phyloP scores from a whole-genome alignment of 2,888 invertebrate genomes.

The Drosophila tripunctata region DNA sequence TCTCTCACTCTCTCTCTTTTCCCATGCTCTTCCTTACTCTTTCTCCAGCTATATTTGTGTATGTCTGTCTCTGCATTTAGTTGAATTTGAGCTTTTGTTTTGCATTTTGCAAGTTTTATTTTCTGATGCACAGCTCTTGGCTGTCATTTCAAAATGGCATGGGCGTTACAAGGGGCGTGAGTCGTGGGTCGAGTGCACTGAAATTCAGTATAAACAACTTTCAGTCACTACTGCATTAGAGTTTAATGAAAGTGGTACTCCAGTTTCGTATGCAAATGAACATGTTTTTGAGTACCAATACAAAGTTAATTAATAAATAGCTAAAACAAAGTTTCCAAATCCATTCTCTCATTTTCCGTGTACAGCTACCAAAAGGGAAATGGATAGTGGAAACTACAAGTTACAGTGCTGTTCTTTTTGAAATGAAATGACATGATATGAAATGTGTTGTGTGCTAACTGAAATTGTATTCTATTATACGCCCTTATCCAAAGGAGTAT shows the following conservation, averaged over 20 bases:
- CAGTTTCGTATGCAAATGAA: slow-evolving; percentile 33
- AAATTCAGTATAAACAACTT: slow-evolving; percentile 29
- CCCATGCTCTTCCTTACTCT: background rate
- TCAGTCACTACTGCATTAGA: slow-evolving; percentile 26
- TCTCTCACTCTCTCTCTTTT: background rate
- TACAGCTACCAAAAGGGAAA: background rate
- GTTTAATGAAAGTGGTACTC: slow-evolving; percentile 47
- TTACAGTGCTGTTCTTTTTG: background rate
- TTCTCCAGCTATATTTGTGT: background rate
- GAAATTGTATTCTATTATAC: no score
- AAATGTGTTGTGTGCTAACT: no score
- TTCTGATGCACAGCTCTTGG: slow-evolving; percentile 23
- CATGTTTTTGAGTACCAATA: slow-evolving; percentile 3
- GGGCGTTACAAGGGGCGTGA: background rate
- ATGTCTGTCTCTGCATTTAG: background rate
- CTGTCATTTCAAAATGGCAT: background rate
- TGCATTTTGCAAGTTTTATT: slow-evolving; percentile 50
- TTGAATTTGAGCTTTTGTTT: slow-evolving; percentile 54
- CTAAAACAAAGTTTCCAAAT: background rate
- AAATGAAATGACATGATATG: no score
- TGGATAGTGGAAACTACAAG: background rate
- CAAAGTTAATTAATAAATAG: slow-evolving; percentile 40
- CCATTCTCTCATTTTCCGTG: background rate
- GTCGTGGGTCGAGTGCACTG: slow-evolving; percentile 14
- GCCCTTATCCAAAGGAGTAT: no score